A percentile compares a stretch with the other conserved stretches of the same genome.
Evolutionary conservation across 2,888 invertebrate genomes (phyloP).

Genomic region (Drosophila nr. perissopoda): DNA sequence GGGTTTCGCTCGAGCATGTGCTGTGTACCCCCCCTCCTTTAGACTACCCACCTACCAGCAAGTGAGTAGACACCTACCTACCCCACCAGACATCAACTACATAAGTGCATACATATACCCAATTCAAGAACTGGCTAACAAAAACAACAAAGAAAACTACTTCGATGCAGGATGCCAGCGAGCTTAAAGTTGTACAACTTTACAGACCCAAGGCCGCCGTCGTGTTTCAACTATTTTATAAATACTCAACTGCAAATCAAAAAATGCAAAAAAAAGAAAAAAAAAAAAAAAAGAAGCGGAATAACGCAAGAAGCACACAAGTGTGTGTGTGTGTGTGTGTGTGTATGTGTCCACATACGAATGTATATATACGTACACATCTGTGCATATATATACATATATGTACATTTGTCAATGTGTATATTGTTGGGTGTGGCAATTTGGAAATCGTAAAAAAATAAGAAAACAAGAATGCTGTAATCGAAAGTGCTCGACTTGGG

Average conservation of each 20-base stretch:
- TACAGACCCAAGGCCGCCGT: conserved; percentile 41
- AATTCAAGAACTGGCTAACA: conserved; percentile 25
- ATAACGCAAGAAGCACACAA: neutral
- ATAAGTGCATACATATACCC: neutral
- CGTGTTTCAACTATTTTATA: conserved; percentile 13
- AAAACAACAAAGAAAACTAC: conserved; percentile 27
- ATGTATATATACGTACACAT: neutral
- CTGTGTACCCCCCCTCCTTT: neutral
- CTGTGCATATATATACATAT: neutral
- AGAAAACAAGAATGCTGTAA: neutral
- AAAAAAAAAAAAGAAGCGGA: neutral
- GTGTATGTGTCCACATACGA: neutral
- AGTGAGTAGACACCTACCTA: neutral
- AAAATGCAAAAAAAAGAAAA: neutral
- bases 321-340: neutral
- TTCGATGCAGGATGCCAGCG: conserved; percentile 47
- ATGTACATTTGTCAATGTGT: neutral
- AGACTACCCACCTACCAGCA: neutral
- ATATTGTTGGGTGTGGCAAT: neutral
- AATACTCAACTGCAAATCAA: neutral
- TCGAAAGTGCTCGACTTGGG: neutral
- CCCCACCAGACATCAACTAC: conserved; percentile 57
- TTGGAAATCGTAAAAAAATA: neutral
- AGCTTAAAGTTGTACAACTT: conserved; percentile 7
- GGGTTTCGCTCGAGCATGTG: conserved; percentile 43